Conservation (phyloP, 2,797 vertebrate genomes). For the Gymnothorax javanicus region DNA sequence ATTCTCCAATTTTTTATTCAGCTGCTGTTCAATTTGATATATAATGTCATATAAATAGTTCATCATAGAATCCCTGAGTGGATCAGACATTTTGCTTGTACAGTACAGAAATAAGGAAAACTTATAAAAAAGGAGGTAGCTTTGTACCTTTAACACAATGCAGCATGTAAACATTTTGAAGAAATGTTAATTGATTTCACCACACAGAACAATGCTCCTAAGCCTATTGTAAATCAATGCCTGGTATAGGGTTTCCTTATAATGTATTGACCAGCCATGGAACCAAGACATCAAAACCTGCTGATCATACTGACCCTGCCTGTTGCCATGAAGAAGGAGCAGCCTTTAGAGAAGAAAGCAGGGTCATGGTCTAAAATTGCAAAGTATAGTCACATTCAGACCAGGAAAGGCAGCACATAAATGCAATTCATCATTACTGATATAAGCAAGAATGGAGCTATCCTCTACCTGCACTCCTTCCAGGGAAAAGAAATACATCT, state of each 20-base stretch:
- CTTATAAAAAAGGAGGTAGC: no score
- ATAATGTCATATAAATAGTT: no score
- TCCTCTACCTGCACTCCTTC: slow-evolving; percentile 8
- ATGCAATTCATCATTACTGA: not conserved
- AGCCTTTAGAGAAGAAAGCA: not conserved
- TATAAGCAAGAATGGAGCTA: not conserved
- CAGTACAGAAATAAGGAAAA: no score
- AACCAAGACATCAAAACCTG: not conserved
- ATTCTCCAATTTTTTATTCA: not conserved
- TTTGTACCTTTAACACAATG: no score
- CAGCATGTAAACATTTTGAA: not conserved
- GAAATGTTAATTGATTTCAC: not conserved
- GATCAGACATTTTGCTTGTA: no score
- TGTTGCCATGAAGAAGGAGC: not conserved
- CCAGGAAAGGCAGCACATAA: not conserved
- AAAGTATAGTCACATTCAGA: not conserved
- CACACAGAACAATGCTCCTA: not conserved
- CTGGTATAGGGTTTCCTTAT: not conserved
- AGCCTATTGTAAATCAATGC: not conserved
- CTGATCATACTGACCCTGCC: not conserved
- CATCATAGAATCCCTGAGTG: no score
- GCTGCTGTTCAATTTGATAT: not conserved
- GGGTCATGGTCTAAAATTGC: not conserved
- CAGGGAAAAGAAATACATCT: not conserved
- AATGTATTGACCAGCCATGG: not conserved